phyloP scores from a whole-genome alignment of 2,888 invertebrate species.

The Chrysodeixis includens region DNA sequence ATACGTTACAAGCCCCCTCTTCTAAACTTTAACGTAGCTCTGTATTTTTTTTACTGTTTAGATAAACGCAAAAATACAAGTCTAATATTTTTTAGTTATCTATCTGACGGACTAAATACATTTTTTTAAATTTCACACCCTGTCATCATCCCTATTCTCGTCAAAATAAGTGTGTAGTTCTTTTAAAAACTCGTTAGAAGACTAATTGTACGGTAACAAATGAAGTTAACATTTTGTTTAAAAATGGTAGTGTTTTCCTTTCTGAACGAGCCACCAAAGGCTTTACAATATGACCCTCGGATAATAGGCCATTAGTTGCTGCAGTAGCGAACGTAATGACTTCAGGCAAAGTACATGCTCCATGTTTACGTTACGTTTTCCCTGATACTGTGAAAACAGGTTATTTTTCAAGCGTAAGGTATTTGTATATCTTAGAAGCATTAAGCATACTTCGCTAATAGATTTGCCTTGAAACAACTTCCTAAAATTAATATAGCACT shows the following conservation, averaged over 20 bases:
- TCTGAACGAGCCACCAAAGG: constrained; percentile 13
- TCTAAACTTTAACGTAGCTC: no score
- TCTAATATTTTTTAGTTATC: no score
- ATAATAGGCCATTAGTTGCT: constrained; percentile 23
- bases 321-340: constrained; percentile 18
- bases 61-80: no score
- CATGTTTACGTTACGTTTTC: not conserved
- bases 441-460: not conserved
- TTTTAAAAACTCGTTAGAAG: no score
- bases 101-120: no score
- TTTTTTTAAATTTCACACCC: not conserved
- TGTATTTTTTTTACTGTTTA: no score
- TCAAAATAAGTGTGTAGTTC: no score
- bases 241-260: not conserved
- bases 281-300: constrained; percentile 6
- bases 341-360: not conserved
- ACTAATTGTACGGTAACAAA: not conserved
- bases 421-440: not conserved
- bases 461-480: constrained; percentile 37
- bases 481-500: constrained; percentile 34
- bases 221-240: constrained; percentile 1
- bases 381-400: not conserved
- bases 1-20: no score
- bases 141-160: no score
- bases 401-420: not conserved